Evolutionary conservation across 2,888 invertebrate species (phyloP).

Genomic region (Argynnis bischoffii): DNA sequence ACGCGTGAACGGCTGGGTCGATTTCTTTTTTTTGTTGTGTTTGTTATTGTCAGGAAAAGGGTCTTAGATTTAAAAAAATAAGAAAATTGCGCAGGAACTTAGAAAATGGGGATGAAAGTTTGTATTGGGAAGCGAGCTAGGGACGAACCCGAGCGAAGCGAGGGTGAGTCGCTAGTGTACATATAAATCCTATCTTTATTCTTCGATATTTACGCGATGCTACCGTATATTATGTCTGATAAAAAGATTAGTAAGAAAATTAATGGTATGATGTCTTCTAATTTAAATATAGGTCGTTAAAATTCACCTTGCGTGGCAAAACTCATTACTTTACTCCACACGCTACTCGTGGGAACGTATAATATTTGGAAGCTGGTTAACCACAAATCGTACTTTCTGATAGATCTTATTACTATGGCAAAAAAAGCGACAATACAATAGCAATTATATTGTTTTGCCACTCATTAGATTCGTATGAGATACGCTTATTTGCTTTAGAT

Average conservation of each 20-base stretch:
- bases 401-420: not conserved
- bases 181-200: slow-evolving; percentile 1
- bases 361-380: slow-evolving; percentile 23
- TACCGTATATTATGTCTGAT: slow-evolving; percentile 13
- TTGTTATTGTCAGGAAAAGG: too few species aligned
- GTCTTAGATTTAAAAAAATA: too few species aligned
- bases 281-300: slow-evolving; percentile 33
- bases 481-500: slow-evolving; percentile 28
- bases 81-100: too few species aligned
- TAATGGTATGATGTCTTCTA: slow-evolving; percentile 25
- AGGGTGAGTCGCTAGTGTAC: too few species aligned
- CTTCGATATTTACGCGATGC: not conserved
- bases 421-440: not conserved
- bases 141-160: too few species aligned
- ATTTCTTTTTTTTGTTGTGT: too few species aligned
- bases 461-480: slow-evolving; percentile 25
- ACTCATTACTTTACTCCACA: slow-evolving; percentile 38
- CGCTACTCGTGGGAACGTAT: slow-evolving; percentile 61
- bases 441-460: slow-evolving; percentile 2
- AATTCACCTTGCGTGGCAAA: slow-evolving; percentile 45
- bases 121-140: too few species aligned
- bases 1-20: too few species aligned
- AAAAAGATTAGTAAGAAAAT: slow-evolving; percentile 28
- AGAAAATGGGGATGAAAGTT: too few species aligned
- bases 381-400: not conserved